Evolutionary conservation across 2,797 vertebrate genomes (phyloP).

Genomic region (Galago senegalensis): DNA sequence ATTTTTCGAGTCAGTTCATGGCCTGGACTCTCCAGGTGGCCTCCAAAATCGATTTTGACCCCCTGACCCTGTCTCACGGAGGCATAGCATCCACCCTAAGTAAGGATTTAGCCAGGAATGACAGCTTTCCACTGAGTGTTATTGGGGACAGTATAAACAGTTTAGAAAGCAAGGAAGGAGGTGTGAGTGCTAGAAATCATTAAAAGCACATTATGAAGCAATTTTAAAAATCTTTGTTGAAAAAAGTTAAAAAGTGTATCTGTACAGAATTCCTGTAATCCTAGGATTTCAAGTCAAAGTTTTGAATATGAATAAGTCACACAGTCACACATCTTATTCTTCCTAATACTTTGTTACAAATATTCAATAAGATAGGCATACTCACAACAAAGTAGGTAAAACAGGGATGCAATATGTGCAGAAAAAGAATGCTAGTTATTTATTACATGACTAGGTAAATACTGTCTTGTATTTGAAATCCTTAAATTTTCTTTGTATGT

Average conservation of each 20-base stretch:
- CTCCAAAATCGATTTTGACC: constrained; percentile 99
- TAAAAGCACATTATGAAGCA: constrained; percentile 92
- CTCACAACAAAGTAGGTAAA: background rate
- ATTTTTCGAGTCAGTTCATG: constrained; percentile 99
- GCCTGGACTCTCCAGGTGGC: constrained; percentile 98
- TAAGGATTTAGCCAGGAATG: constrained; percentile 93
- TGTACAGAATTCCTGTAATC: background rate
- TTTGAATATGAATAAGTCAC: constrained; percentile 27
- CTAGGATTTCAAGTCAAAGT: background rate
- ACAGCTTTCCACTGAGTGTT: constrained; percentile 93
- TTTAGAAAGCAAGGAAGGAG: constrained; percentile 89
- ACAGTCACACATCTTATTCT: background rate
- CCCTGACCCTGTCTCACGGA: constrained; percentile 93
- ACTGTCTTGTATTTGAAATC: constrained; percentile 57
- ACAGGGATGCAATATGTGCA: background rate
- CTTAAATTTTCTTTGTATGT: background rate
- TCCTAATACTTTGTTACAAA: constrained; percentile 72
- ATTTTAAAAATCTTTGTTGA: constrained; percentile 58
- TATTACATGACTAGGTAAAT: constrained; percentile 53
- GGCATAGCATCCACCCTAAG: constrained; percentile 93
- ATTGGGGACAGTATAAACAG: constrained; percentile 91
- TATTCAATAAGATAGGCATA: constrained; percentile 62
- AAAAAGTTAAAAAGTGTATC: constrained; percentile 35
- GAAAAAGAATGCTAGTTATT: constrained; percentile 14
- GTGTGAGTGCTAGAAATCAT: constrained; percentile 90